Percentiles rank a stretch among this genome's conserved stretches.
Evolutionary conservation across 2,797 vertebrate genomes (phyloP).

Genomic region (Sternarchorhynchus goeldii): DNA sequence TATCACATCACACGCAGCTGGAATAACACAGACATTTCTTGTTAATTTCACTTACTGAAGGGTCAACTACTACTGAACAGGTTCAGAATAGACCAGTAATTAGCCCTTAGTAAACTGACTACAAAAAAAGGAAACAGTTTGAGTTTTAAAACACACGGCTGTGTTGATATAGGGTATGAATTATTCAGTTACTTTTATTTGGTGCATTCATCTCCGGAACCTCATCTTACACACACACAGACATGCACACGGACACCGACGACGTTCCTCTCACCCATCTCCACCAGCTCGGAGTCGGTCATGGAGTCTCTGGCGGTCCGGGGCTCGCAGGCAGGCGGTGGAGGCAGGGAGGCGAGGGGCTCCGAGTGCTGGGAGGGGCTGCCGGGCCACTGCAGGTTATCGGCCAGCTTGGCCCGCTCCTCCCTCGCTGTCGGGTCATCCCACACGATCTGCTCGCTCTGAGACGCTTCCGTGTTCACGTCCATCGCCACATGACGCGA

Average conservation of each 20-base stretch:
- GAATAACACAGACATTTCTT: conserved; percentile 16
- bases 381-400: conserved; percentile 92
- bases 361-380: conserved; percentile 89
- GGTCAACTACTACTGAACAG: too few relatives aligned
- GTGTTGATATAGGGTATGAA: too few relatives aligned
- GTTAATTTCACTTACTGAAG: conserved; percentile 27
- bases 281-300: conserved; percentile 82
- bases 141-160: too few relatives aligned
- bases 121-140: too few relatives aligned
- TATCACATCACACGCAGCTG: conserved; percentile 80
- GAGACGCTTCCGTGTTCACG: conserved; percentile 91
- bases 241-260: background rate
- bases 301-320: conserved; percentile 73
- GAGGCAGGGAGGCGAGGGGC: conserved; percentile 61
- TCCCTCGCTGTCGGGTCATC: conserved; percentile 96
- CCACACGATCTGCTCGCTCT: conserved; percentile 98
- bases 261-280: conserved; percentile 77
- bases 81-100: too few relatives aligned
- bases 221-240: too few relatives aligned
- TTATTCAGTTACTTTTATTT: too few relatives aligned
- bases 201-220: too few relatives aligned
- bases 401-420: conserved; percentile 93
- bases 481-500: conserved; percentile 81
- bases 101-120: too few relatives aligned
- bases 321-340: conserved; percentile 56